Base-by-base conservation (phyloP, 2,888 invertebrate species). In the Hemicrepidius hirtus region DNA sequence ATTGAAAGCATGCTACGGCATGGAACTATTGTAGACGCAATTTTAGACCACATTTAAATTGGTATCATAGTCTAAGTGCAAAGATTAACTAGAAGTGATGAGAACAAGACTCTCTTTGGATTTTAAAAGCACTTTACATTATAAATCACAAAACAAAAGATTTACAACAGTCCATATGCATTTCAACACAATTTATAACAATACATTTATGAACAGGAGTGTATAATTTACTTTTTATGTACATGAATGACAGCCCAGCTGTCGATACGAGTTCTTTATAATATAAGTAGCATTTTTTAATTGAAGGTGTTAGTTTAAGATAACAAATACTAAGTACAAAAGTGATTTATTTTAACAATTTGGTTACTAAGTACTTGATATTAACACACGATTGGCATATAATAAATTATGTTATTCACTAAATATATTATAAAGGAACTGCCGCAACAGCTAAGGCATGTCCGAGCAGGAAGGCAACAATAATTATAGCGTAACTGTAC, bases 151-250 rank as follows among this genome's bases (percentile, higher is more conserved):
- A 80, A 80, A 79, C 78, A 76, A 80, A 79, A 80, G 76, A 76
- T 77, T 78, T 83, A 83, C 80, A 84, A 85, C 83, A 84, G 82
- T 84, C 84, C 84, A 82, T 81, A 80, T 80, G 80, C 82, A 80
- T 81, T 80, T 75, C 68, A 84, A 84, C 83, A 81, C 80, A 84
- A 83, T 82, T 79, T 76, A 78, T 83, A 85, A 85, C 84, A 84
- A 84, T 83, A 83, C 80, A 82, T 79, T 76, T 81, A 74, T 84
- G 83, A 84, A 84, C 83, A 83, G 82, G 83, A 83, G 82, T 84
- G 84, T 83, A 83, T 83, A 83, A 81, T 82, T 82, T 81, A 74
- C n/a, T 80, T 76, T 81, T 83, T 84, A 84, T 84, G 76, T 74
- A 74, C 74, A 74, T 71, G 64, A 71, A 66, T 74, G 74, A 71